phyloP scores from a whole-genome alignment of 2,888 invertebrate species.

The Luperina nickerlii region DNA sequence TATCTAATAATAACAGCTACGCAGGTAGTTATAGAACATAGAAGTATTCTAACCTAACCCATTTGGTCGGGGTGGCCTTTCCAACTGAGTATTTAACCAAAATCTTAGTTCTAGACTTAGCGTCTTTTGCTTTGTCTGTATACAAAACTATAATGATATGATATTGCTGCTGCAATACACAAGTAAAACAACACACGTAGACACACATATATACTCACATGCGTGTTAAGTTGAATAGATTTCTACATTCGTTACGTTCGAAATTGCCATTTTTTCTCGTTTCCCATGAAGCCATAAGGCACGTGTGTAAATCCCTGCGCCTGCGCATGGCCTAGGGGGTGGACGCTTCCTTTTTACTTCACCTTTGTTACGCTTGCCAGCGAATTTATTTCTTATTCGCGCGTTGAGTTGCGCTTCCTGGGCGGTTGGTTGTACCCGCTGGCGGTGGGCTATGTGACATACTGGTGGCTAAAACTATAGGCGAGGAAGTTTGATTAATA shows the following conservation, averaged over 20 bases:
- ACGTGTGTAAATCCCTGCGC: conserved; percentile 81
- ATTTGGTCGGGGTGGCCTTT: background rate
- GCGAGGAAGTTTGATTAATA: background rate
- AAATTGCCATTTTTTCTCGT: conserved; percentile 75
- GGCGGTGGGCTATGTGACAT: conserved; percentile 73
- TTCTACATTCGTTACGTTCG: conserved; percentile 65
- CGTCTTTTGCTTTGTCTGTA: background rate
- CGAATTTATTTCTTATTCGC: conserved; percentile 89
- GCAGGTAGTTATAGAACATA: no score
- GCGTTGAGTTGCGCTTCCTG: conserved; percentile 89
- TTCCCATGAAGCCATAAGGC: conserved; percentile 79
- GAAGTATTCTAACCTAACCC: no score
- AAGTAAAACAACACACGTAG: background rate
- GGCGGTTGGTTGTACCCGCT: conserved; percentile 86
- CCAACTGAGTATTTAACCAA: background rate
- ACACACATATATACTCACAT: background rate
- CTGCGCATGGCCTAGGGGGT: conserved; percentile 79
- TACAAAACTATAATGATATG: background rate
- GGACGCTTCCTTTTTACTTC: conserved; percentile 88
- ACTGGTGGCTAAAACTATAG: conserved; percentile 31
- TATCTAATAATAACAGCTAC: no score
- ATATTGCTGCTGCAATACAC: background rate
- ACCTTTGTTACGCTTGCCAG: conserved; percentile 90
- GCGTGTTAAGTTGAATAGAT: conserved; percentile 59
- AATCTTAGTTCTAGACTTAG: background rate